A percentile compares a stretch with the other conserved stretches of the same genome.
phyloP scores from a whole-genome alignment of 2,797 vertebrate species.

The Schizopygopsis pylzovi region DNA sequence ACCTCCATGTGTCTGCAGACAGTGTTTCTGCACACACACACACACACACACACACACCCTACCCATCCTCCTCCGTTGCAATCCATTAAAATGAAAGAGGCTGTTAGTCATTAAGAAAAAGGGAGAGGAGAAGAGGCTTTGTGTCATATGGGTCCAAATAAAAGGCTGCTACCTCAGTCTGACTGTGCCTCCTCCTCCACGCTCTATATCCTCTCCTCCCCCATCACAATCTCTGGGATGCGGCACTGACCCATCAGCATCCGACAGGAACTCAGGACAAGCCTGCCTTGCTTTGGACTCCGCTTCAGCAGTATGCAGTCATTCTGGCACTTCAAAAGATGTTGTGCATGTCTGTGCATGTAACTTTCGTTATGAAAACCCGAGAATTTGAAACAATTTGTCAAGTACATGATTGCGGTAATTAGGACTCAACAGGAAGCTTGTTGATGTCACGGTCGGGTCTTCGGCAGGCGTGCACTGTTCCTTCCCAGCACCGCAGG shows the following conservation, averaged over 20 bases:
- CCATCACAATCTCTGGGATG: slow-evolving; percentile 28
- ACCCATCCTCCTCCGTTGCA: slow-evolving; percentile 59
- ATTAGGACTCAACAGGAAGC: slow-evolving; percentile 42
- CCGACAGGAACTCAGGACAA: slow-evolving; percentile 31
- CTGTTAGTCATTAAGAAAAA: slow-evolving; percentile 58
- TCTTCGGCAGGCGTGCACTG: background rate
- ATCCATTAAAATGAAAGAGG: slow-evolving; percentile 58
- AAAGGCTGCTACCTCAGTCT: slow-evolving; percentile 45
- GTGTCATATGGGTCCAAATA: slow-evolving; percentile 60
- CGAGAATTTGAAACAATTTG: slow-evolving; percentile 26
- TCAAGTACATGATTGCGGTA: slow-evolving; percentile 40
- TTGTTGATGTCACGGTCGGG: slow-evolving; percentile 26
- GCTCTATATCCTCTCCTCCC: slow-evolving; percentile 21
- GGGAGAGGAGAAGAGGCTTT: slow-evolving; percentile 55
- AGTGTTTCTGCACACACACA: slow-evolving; percentile 17
- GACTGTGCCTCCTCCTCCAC: slow-evolving; percentile 24
- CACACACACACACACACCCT: background rate
- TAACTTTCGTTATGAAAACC: slow-evolving; percentile 18
- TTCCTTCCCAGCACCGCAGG: background rate
- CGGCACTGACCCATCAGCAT: slow-evolving; percentile 40
- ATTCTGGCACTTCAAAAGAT: slow-evolving; percentile 12
- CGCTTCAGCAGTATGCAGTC: slow-evolving; percentile 26
- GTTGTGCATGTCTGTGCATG: slow-evolving; percentile 49
- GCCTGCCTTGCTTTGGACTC: slow-evolving; percentile 19
- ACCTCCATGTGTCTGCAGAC: slow-evolving; percentile 39